phyloP scores from a whole-genome alignment of 2,113 vertebrate genomes.

The Paraplagusia blochii region DNA sequence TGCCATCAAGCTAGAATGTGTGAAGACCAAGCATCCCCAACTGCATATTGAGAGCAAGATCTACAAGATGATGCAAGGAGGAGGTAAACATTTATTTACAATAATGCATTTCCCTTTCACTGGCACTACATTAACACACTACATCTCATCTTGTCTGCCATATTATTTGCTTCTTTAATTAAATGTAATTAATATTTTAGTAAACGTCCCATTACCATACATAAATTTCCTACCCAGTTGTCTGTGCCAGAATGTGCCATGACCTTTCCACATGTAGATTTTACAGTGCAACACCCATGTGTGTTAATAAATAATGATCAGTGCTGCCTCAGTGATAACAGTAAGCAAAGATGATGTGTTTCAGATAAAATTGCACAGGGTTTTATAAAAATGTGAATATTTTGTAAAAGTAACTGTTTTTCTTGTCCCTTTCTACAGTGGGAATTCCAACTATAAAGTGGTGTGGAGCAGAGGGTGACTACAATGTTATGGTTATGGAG shows the following conservation, averaged over 20 bases:
- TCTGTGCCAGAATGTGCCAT: too few species aligned
- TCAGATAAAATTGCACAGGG: background rate
- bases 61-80: conserved; percentile 99
- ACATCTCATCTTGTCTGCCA: too few species aligned
- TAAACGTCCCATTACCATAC: background rate
- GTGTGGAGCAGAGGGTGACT: conserved; percentile 96
- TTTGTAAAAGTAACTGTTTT: background rate
- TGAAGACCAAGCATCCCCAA: conserved; percentile 97
- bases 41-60: conserved; percentile 98
- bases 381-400: background rate
- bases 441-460: conserved; percentile 95
- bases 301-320: too few species aligned
- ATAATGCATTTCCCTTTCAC: background rate
- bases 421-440: conserved; percentile 72
- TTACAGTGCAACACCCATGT: too few species aligned
- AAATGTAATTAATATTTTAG: too few species aligned
- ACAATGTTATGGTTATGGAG: conserved; percentile 99
- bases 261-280: too few species aligned
- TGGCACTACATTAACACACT: too few species aligned
- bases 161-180: background rate
- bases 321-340: too few species aligned
- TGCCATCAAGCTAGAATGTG: conserved; percentile 95
- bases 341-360: too few species aligned
- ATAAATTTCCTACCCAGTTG: background rate
- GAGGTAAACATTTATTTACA: conserved; percentile 73